phyloP scores from a whole-genome alignment of 1,140 invertebrate genomes.

The Meloidogyne chitwoodi region DNA sequence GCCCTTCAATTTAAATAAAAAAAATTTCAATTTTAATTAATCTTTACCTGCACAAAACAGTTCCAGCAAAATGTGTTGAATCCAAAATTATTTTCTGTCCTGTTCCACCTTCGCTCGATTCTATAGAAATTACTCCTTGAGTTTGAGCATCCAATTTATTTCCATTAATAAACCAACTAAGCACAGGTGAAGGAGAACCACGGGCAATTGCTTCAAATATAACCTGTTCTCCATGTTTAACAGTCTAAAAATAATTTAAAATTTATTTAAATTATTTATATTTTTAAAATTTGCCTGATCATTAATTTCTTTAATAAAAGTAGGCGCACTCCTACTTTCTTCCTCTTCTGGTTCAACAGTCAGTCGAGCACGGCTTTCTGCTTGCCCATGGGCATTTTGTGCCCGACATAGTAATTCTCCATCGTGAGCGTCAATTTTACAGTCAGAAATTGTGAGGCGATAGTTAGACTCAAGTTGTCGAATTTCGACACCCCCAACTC shows the following conservation, averaged over 20 bases:
- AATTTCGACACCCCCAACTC: slow-evolving; percentile 53
- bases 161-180: slow-evolving; percentile 56
- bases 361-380: slow-evolving; percentile 51
- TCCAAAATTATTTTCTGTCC: slow-evolving; percentile 57
- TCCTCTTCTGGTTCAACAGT: slow-evolving; percentile 56
- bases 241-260: slow-evolving; percentile 44
- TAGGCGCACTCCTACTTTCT: slow-evolving; percentile 52
- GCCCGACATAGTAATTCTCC: slow-evolving; percentile 53
- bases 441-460: slow-evolving; percentile 42
- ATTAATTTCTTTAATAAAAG: slow-evolving; percentile 59
- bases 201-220: slow-evolving; percentile 53
- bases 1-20: slow-evolving; percentile 30
- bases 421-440: slow-evolving; percentile 48
- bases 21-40: not conserved
- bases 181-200: slow-evolving; percentile 51
- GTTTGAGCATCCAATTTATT: slow-evolving; percentile 34
- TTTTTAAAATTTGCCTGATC: slow-evolving; percentile 41
- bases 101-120: slow-evolving; percentile 31
- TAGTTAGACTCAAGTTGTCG: slow-evolving; percentile 49
- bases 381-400: slow-evolving; percentile 51
- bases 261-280: slow-evolving; percentile 1
- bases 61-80: slow-evolving; percentile 51
- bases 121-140: slow-evolving; percentile 50
- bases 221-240: slow-evolving; percentile 54
- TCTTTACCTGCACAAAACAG: slow-evolving; percentile 47